Base-by-base conservation (phyloP, 2,888 invertebrate species). In the Protophormia terraenovae region DNA sequence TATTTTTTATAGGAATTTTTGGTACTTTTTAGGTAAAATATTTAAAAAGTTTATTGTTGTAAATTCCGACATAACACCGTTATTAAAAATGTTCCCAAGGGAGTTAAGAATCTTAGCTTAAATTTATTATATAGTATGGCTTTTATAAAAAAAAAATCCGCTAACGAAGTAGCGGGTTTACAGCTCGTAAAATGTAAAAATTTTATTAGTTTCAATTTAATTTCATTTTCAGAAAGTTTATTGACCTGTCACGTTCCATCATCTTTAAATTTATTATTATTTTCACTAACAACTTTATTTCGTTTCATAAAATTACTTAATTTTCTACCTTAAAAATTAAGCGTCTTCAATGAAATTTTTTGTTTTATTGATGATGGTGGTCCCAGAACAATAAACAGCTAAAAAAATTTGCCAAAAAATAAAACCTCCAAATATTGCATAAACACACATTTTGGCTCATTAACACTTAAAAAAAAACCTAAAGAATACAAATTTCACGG, bases 251-350 rank as follows among this genome's bases (percentile, higher is more conserved):
- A 76, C 53, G 76, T 82, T 71, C 47, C 69, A 71, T 7, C 0
- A 27, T 10, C 45, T 10, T 10, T 1, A 8, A 22, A 8, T 22
- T 12, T 22, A 12, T 32, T 8, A 47, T 27, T 32, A 1, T 16
- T 41, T 58, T 50, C 35, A 3, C 22, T 62, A 50, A 41, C 29
- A 73, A 60, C 24, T 16, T 79, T 58, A 71, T 80, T 80, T 60
- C 12, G 29, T 82, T 78, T 41, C 47, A 75, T 12, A 75, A 85
- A 82, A 82, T 82, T 82, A 45, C 85, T 85, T 82, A 82, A 82
- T 85, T 84, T 79, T 47, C 62, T 24, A 41, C 16, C 2, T 58
- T 14, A 22, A 72, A 73, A 24, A 76, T 58, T 50, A 16, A 71
- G 22, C 29, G 22, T 50, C 16, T 3, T 19, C 10, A 27, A 69